Base-by-base conservation (phyloP, 1,140 invertebrate genomes). In the Drosophila serrata region DNA sequence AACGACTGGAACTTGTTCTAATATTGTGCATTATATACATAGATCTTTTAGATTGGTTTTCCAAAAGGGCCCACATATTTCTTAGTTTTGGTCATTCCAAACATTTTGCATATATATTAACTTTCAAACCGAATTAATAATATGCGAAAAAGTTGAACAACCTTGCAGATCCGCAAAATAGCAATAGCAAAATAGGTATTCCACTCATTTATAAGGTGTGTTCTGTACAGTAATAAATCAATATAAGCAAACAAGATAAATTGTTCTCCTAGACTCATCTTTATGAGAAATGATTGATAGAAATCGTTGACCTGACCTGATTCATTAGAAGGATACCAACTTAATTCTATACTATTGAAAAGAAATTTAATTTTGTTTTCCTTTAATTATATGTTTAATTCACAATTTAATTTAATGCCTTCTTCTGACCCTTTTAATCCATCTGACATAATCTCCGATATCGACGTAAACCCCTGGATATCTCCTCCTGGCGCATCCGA, bases 401-500 rank as follows among this genome's bases (percentile, higher is more conserved):
- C 4, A 33, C 6, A 43, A 5, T 15, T 31, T 46, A 33, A 22
- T 40, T 33, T 69, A 76, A 37, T 75, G 29, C 4, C 27, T 35
- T 8, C 24, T 37, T 1, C 37, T 37, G 0, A 45, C 33, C 11
- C 7, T 39, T 2, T 13, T 37, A 8, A 87, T 88, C 84, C 84
- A 87, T 1, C 0, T 8, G 1, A 48, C 61, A 12, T n/a, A 69
- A 7, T 27, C 27, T 11, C 15, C 24, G 0, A 84, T 19, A 43
- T 77, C 48, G 3, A 33, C 24, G 62, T 87, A 87, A 4, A 88
- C 58, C 4, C 84, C 84, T 0, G 84, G 64, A 49, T 63, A 88
- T 0, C 43, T 46, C 3, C 2, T 4, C 29, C 65, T 76, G 35
- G 60, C 80, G n/a, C 84, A 87, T 9, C 84, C 84, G 29, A 80